phyloP scores from a whole-genome alignment of 2,797 vertebrate genomes.

The Nothura maculosa region DNA sequence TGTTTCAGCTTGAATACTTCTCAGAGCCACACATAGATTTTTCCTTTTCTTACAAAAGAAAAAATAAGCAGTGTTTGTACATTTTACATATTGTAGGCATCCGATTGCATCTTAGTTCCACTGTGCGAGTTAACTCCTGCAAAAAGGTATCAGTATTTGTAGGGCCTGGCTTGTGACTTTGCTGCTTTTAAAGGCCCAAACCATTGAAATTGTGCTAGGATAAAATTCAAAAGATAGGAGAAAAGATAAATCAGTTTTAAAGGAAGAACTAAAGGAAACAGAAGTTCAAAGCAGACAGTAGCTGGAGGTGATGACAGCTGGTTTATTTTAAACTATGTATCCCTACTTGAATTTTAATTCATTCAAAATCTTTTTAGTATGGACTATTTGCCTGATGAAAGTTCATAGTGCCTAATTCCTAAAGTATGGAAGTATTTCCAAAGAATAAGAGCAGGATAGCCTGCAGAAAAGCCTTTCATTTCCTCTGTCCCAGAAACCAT shows the following conservation, averaged over 20 bases:
- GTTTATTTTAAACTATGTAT: slow-evolving; percentile 46
- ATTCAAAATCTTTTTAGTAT: slow-evolving; percentile 15
- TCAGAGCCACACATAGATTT: not conserved
- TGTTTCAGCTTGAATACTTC: not conserved
- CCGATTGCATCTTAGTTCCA: not conserved
- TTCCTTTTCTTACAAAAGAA: not conserved
- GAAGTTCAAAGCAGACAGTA: slow-evolving; percentile 58
- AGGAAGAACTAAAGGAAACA: slow-evolving; percentile 45
- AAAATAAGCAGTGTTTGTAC: not conserved
- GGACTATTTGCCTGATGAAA: slow-evolving; percentile 29
- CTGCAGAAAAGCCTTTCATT: slow-evolving; percentile 76
- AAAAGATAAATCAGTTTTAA: slow-evolving; percentile 37
- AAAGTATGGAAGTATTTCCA: slow-evolving; percentile 45
- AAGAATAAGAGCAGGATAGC: slow-evolving; percentile 21
- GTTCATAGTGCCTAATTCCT: slow-evolving; percentile 21
- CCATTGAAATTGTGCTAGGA: slow-evolving; percentile 20
- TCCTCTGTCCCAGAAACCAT: slow-evolving; percentile 73
- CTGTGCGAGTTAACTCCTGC: not conserved
- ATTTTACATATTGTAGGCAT: not conserved
- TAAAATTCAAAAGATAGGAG: slow-evolving; percentile 42
- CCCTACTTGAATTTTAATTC: slow-evolving; percentile 30
- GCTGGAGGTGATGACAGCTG: slow-evolving; percentile 43
- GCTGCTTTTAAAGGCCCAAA: not conserved
- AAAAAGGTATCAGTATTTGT: not conserved
- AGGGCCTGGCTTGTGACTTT: not conserved